phyloP scores from a whole-genome alignment of 2,888 invertebrate species.

The Drosophila monieri region DNA sequence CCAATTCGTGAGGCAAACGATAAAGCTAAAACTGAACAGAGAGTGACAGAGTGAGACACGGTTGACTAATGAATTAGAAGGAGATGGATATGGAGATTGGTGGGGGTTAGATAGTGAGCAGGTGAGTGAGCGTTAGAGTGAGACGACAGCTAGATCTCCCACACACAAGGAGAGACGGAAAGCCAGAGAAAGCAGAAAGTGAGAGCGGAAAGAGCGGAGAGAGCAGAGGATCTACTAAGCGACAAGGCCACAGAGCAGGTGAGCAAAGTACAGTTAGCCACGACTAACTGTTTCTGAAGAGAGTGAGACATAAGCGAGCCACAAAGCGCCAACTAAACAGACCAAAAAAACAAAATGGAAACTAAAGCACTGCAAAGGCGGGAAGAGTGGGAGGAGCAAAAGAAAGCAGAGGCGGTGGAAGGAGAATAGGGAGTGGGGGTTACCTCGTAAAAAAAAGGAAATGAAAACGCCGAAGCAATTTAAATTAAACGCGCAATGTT shows the following conservation, averaged over 20 bases:
- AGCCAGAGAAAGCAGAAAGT: slow-evolving; percentile 6
- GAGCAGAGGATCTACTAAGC: slow-evolving; percentile 30
- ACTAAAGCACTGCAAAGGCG: slow-evolving; percentile 12
- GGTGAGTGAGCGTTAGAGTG: slow-evolving; percentile 19
- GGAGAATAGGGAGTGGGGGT: not conserved
- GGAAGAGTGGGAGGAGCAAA: not conserved
- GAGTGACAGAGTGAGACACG: slow-evolving; percentile 37
- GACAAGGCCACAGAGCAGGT: slow-evolving; percentile 7
- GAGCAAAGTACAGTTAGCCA: slow-evolving; percentile 18
- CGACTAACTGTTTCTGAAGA: slow-evolving; percentile 32
- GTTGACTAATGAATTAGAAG: slow-evolving; percentile 32
- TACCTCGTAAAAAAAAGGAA: slow-evolving; percentile 38
- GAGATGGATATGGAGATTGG: slow-evolving; percentile 3
- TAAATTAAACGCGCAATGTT: slow-evolving; percentile 65
- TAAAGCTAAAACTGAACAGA: slow-evolving; percentile 32
- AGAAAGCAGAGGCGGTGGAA: not conserved
- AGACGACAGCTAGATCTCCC: slow-evolving; percentile 4
- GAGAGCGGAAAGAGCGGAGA: slow-evolving; percentile 22
- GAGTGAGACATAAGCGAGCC: slow-evolving; percentile 26
- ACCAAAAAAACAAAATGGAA: slow-evolving; percentile 17
- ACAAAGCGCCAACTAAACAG: slow-evolving; percentile 26
- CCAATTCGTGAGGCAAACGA: slow-evolving; percentile 37
- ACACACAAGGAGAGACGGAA: slow-evolving; percentile 19
- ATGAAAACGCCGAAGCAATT: slow-evolving; percentile 62
- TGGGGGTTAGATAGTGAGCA: slow-evolving; percentile 9